Conservation (phyloP, 2,797 vertebrate genomes). For the Gymnoscopelus braueri region DNA sequence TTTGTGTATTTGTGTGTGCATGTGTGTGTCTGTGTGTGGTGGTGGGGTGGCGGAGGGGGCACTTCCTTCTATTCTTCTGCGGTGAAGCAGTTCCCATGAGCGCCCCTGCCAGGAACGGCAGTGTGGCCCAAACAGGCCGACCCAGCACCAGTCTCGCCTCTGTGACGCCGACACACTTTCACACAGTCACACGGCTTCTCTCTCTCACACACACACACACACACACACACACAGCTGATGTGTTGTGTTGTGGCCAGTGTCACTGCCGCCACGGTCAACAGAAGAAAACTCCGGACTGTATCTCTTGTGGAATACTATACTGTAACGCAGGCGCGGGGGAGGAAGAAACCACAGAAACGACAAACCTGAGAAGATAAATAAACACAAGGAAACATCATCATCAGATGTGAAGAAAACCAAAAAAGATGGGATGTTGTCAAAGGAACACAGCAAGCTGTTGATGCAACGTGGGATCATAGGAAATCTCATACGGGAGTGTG, state of each 20-base stretch:
- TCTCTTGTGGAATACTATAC: conserved; percentile 2
- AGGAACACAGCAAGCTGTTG: conserved; percentile 17
- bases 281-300: conserved; percentile 21
- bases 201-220: no score
- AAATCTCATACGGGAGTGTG: conserved; percentile 11
- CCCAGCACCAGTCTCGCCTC: conserved; percentile 71
- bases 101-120: conserved; percentile 88
- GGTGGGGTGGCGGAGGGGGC: conserved; percentile 82
- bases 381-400: conserved; percentile 13
- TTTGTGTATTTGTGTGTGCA: conserved; percentile 38
- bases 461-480: conserved; percentile 26
- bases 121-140: conserved; percentile 80
- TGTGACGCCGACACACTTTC: conserved; percentile 59
- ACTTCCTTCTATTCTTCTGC: conserved; percentile 98
- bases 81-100: conserved; percentile 92
- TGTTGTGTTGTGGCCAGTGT: conserved; percentile 6
- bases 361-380: conserved; percentile 5
- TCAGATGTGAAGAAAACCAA: conserved; percentile 19
- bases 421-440: neutral
- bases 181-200: conserved; percentile 53
- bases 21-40: conserved; percentile 48
- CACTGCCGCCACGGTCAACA: conserved; percentile 26
- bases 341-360: conserved; percentile 1
- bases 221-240: conserved; percentile 42
- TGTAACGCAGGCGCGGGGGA: neutral